Evolutionary conservation across 2,888 invertebrate species (phyloP), one percentile per base, ranked within the genome.

Genomic region (Diadegma fenestrale): DNA sequence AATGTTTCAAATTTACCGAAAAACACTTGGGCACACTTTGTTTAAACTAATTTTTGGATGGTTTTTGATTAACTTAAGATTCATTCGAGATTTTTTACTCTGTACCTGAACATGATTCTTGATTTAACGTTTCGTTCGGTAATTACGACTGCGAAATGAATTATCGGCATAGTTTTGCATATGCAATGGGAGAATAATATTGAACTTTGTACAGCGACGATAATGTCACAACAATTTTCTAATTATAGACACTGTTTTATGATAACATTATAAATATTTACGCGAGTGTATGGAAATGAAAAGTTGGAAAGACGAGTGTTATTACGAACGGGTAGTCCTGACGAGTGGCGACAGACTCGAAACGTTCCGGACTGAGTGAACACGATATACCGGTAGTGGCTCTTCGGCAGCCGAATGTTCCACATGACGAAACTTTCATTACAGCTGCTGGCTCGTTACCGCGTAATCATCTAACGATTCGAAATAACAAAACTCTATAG

Each of bases 401-500:
- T 76, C 85, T 66, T 82, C 33, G 76, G 41, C 68, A 80, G 58
- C 41, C 76, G 76, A 77, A 71, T 82, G 85, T 85, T 85, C 85
- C 85, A 82, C 85, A 82, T 72, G 80, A 68, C 45, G 85, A 76
- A 85, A 69, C 75, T 76, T 66, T 81, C 80, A 82, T 82, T 79
- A 75, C 66, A 79, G 66, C 80, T 66, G 45, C 79, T 75, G 41
- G 37, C 69, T 51, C 72, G 71, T 54, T 72, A 76, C 54, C 66
- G 41, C 66, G 41, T 72, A 82, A 85, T 82, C 80, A 82, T 76
- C 58, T 66, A 64, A 71, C 58, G 48, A 71, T 73, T 37, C 17
- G 66, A n/a, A 58, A 26, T 54, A 51, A 54, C 22, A 72, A 41
- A 37, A 41, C n/a, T 26, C 43, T 54, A 51, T 12, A n/a, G 45